Evolutionary conservation across 1,140 invertebrate genomes (phyloP), one percentile per base, ranked within the genome.

Genomic region (Octopus bimaculoides): DNA sequence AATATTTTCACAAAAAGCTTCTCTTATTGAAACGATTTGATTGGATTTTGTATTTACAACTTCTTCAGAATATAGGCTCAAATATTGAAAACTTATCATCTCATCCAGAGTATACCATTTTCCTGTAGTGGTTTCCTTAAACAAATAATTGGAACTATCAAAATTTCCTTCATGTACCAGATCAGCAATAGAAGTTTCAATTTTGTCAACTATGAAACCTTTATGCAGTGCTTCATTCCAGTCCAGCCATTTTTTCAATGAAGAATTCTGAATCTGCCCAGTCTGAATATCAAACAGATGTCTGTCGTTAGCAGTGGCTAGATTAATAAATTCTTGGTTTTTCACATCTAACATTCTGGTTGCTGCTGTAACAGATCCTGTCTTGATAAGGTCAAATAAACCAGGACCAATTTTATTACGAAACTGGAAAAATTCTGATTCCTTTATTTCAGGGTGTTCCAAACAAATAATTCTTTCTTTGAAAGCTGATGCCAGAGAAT

Each of bases 31-130:
- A 71, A 71, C 14, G 26, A 71, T 14, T 12, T 71, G 9, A 71
- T 14, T 12, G 5, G 66, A 12, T 75, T 92, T 92, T 41, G 79
- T 0, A 91, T 96, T 95, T 20, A 92, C 92, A 3, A 83, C 66
- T 74, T 82, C 82, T n/a, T 79, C 26, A 26, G 76, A 75, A 9
- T 56, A 78, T 4, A 41, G 54, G 56, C 82, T 83, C n/a, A 86
- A 80, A 69, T 82, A 79, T 41, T 79, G 73, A 77, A 81, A 54
- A 55, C 77, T 76, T 12, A 85, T 77, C 81, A 83, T 82, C 54
- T 83, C 80, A 54, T 79, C 66, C n/a, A 85, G 78, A 73, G 83
- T 82, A 26, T 82, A n/a, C 26, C 20, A 55, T 41, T 77, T 75
- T 20, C 55, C 80, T 77, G 66, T 56, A 5, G 56, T 77, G 41